These are phyloP conservation scores for Pelvicachromis taeniatus DNA, from an alignment of 2,113 vertebrate species.

Conservation along the genomic window DNA sequence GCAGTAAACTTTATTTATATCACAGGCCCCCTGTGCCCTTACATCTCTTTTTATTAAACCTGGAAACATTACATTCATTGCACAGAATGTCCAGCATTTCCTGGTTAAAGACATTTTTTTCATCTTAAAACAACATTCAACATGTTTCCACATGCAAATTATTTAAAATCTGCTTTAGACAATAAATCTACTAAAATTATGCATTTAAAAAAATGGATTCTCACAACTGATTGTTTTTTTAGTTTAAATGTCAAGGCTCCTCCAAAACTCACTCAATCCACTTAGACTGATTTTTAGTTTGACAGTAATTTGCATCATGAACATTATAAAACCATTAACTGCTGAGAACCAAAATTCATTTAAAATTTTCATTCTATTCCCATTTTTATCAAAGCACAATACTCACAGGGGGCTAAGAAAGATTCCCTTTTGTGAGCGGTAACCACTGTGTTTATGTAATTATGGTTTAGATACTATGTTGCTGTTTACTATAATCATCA, in stretches of 20 bases:
- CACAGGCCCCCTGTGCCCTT: slow-evolving; percentile 24
- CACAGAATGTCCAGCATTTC: slow-evolving; percentile 72
- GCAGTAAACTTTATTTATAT: slow-evolving; percentile 38
- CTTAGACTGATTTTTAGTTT: background rate
- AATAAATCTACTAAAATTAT: background rate
- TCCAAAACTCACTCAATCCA: background rate
- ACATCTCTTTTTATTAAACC: slow-evolving; percentile 10
- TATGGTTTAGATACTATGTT: background rate
- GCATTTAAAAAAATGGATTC: background rate
- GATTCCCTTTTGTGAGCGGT: background rate
- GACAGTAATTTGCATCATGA: background rate
- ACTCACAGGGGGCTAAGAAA: background rate
- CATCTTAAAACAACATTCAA: slow-evolving; percentile 29
- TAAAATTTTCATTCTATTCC: background rate
- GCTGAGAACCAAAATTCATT: background rate
- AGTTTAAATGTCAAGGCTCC: background rate
- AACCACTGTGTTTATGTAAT: background rate
- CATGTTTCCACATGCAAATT: background rate
- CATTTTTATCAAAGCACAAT: background rate
- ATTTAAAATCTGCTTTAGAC: background rate
- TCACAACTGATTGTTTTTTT: background rate
- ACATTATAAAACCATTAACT: background rate
- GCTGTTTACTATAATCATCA: background rate
- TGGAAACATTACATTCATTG: slow-evolving; percentile 45
- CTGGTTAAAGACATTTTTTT: background rate